A percentile compares a stretch with the other conserved stretches of the same genome.
Evolutionary conservation across 2,113 vertebrate genomes (phyloP).

Genomic region (Nesoenas mayeri): DNA sequence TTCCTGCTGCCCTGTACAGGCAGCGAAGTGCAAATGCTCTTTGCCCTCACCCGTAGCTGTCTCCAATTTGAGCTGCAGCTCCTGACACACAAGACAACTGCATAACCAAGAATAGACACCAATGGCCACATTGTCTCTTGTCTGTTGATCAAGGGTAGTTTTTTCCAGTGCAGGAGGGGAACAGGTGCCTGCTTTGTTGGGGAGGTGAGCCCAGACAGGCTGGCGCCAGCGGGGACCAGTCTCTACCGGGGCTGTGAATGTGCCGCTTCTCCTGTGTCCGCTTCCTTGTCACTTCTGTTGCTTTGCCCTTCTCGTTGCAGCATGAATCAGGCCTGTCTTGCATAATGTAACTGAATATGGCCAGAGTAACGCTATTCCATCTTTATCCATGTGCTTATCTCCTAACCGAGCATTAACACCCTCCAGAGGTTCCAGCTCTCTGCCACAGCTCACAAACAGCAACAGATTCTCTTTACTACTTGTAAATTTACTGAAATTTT

Average conservation of each 20-base stretch:
- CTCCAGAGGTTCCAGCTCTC: not conserved
- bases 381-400: slow-evolving; percentile 5
- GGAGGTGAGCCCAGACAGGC: slow-evolving; percentile 3
- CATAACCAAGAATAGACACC: not conserved
- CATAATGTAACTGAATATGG: not conserved
- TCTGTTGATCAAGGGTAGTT: not conserved
- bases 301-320: slow-evolving; percentile 4
- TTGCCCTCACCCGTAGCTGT: not conserved
- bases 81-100: not conserved
- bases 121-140: not conserved
- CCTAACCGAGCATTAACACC: not conserved
- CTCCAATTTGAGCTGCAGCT: not conserved
- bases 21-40: not conserved
- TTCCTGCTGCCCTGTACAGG: not conserved
- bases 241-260: not conserved
- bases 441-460: not conserved
- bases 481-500: not conserved
- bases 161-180: slow-evolving; percentile 3
- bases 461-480: not conserved
- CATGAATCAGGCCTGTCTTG: not conserved
- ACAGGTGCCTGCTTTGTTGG: not conserved
- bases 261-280: not conserved
- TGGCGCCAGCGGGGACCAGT: not conserved
- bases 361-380: not conserved
- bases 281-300: not conserved